A percentile compares a stretch with the other conserved stretches of the same genome.
Conservation (phyloP, 2,113 vertebrate genomes). For the Zosterops japonicus region DNA sequence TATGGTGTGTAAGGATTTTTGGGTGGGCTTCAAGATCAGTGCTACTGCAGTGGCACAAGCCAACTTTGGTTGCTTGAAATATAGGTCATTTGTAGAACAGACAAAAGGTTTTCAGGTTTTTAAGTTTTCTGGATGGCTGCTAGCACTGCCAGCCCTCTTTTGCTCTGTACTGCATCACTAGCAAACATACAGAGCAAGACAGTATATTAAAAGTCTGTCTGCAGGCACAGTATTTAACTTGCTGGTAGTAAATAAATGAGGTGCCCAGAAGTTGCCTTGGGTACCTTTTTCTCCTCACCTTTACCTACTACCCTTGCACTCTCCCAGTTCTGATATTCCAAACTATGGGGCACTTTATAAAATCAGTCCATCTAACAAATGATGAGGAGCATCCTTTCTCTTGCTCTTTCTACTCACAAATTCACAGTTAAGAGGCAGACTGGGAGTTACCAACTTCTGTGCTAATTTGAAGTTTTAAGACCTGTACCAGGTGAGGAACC, state of each 20-base stretch:
- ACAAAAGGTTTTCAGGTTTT: neutral
- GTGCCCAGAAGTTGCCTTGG: neutral
- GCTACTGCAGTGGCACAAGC: neutral
- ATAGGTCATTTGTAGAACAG: neutral
- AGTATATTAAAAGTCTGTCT: neutral
- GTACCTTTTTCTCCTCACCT: neutral
- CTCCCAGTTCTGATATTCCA: neutral
- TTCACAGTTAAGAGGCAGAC: neutral
- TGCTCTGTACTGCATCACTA: neutral
- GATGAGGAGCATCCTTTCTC: neutral
- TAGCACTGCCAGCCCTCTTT: fast-evolving
- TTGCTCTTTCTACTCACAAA: neutral
- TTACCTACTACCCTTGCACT: fast-evolving
- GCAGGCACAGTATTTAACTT: neutral
- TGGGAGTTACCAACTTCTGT: neutral
- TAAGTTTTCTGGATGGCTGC: neutral
- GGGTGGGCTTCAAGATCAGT: neutral
- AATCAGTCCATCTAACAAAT: neutral
- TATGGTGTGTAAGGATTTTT: neutral
- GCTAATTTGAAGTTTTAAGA: neutral
- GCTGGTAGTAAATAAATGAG: neutral
- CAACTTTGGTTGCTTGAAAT: neutral
- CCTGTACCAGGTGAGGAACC: neutral
- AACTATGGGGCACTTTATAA: neutral
- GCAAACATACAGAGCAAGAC: neutral